Base-by-base conservation (phyloP, 2,888 invertebrate species). In the Parapristionchus giblindavisi region DNA sequence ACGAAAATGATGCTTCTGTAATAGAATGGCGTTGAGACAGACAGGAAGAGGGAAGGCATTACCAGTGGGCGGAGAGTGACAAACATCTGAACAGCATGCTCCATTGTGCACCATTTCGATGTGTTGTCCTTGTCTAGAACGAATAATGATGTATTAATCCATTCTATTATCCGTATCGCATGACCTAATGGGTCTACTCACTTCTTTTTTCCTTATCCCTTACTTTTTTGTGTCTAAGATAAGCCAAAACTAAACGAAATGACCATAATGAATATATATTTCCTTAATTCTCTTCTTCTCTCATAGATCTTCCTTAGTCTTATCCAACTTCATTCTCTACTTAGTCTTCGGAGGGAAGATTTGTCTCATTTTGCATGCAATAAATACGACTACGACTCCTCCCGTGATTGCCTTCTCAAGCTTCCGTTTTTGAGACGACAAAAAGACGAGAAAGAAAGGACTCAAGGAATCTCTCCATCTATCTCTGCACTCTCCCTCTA, bases 91-190 rank as follows among this genome's bases (percentile, higher is more conserved):
- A 40, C 63, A 63, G 40, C 63, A 63, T 17, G 38, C 24, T 1
- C 63, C 63, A 24, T 40, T 27, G n/a, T 63, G 63, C 24, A 27
- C 63, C 24, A 63, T 63, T 17, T 63, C 63, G 63, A 63, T 63
- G 5, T 40, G 63, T n/a, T 63, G 40, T 11, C 43, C 40, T 24
- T 63, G 29, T 29, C 63, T 63, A 40, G n/a, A n/a, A n/a, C n/a
- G n/a, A n/a, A n/a, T n/a, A n/a, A n/a, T n/a, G n/a, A n/a, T n/a
- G n/a, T n/a, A n/a, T n/a, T n/a, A n/a, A n/a, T n/a, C n/a, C n/a
- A n/a, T n/a, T n/a, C n/a, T n/a, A n/a, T n/a, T n/a, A n/a, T n/a
- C n/a, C n/a, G n/a, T n/a, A n/a, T n/a, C n/a, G n/a, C n/a, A n/a
- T n/a, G n/a, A n/a, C n/a, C n/a, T n/a, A n/a, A n/a, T n/a, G n/a